Conservation (phyloP, 2,797 vertebrate genomes). For the Chaunax sp. region DNA sequence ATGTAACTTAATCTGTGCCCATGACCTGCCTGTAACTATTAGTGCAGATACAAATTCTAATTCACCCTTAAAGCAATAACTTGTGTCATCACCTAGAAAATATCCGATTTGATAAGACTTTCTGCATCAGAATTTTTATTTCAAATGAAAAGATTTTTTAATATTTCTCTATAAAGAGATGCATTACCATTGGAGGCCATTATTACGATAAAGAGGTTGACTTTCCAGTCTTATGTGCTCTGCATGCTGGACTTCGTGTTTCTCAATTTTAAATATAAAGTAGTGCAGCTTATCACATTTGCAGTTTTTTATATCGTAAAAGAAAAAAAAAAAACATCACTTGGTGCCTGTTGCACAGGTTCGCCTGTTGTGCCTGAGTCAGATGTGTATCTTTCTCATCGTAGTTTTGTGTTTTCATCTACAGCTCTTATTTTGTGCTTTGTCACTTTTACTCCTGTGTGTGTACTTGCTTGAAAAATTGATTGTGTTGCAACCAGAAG, state of each 20-base stretch:
- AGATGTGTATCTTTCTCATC: slow-evolving; percentile 20
- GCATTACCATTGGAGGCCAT: background rate
- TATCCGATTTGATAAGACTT: slow-evolving; percentile 11
- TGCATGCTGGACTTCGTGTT: slow-evolving; percentile 36
- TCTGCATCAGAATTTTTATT: slow-evolving; percentile 29
- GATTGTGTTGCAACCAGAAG: background rate
- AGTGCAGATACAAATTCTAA: slow-evolving; percentile 8
- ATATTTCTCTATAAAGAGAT: slow-evolving; percentile 1
- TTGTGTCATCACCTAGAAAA: background rate
- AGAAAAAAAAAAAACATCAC: no score
- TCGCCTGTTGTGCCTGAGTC: slow-evolving; percentile 22
- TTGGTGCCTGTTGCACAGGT: background rate
- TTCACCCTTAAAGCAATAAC: slow-evolving; percentile 6
- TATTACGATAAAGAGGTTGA: slow-evolving; percentile 9
- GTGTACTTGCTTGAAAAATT: background rate
- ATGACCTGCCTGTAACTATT: slow-evolving; percentile 7
- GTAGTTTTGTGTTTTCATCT: slow-evolving; percentile 46
- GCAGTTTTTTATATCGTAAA: slow-evolving; percentile 4
- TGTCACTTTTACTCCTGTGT: slow-evolving; percentile 30
- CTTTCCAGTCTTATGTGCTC: slow-evolving; percentile 18
- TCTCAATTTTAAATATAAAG: slow-evolving; percentile 2
- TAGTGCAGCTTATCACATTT: background rate
- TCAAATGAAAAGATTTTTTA: slow-evolving; percentile 12
- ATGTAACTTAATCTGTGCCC: slow-evolving; percentile 34
- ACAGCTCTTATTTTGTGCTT: slow-evolving; percentile 30